Base-by-base conservation (phyloP, 2,113 vertebrate genomes). In the Argyrosomus japonicus region DNA sequence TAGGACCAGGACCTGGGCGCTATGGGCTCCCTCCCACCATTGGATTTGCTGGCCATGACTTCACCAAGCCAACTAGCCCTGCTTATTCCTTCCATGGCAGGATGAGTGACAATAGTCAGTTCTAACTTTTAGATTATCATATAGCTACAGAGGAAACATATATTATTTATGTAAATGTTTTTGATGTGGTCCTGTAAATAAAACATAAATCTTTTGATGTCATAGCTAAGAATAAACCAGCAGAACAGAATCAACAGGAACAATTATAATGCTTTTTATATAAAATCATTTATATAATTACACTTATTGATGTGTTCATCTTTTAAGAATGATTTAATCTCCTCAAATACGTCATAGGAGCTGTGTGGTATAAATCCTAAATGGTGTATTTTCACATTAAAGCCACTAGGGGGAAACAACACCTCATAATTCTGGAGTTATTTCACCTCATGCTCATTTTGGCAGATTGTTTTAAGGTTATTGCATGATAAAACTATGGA, bases 21-120 rank as follows among this genome's bases (percentile, higher is more conserved):
- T 97, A 96, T 5, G 64, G 89, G 17, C 92, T 96, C 60, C 96
- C 96, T 0, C 93, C 97, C 2, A 96, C 96, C 0, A 81, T 96
- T 14, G 96, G 96, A 48, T 96, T 93, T 62, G 27, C 94, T 65
- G 94, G 95, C 48, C 96, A 96, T 2, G 96, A 97, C 84, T 94
- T 95, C 78, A 96, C 96, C 81, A 95, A 93, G 86, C 82, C 75
- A 50, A 85, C 94, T 0, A 89, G 94, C 12, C 96, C 96, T 0
- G 96, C 96, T 7, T 96, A 94, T 79, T 94, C 96, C 0, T 95
- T 97, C 14, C 91, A 95, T 23, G 70, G 91, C 79, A 93, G 90
- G 54, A 94, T 93, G 79, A 91, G 86, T 40, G 86, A 93, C 54
- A 94, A 93, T 14, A 90, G 96, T 97, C 62, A 93, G 93, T 57